Conservation (phyloP, 2,888 invertebrate genomes). For the Campopleginae sp. region DNA sequence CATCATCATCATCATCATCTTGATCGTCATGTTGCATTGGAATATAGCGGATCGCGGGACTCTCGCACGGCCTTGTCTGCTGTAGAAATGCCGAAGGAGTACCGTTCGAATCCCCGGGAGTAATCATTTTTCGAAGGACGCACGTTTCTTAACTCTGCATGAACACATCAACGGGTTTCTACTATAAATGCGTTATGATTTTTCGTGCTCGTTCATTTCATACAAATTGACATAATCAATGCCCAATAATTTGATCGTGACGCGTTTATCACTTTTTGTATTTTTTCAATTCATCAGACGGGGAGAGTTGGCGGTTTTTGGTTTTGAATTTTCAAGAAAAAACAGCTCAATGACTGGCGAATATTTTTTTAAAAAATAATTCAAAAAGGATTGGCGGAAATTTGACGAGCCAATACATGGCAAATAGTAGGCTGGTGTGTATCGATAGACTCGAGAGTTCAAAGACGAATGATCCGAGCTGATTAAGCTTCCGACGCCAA, state of each 20-base stretch:
- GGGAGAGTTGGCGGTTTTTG: too few relatives aligned
- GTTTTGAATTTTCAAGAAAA: background rate
- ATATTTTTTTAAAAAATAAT: too few relatives aligned
- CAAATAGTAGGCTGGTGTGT: background rate
- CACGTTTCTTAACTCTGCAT: slow-evolving; percentile 25
- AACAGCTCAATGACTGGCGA: too few relatives aligned
- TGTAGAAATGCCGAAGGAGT: slow-evolving; percentile 48
- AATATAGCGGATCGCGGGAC: slow-evolving; percentile 59
- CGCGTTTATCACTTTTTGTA: background rate
- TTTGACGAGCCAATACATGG: background rate
- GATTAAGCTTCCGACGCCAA: slow-evolving; percentile 76
- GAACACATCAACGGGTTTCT: slow-evolving; percentile 29
- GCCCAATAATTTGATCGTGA: background rate
- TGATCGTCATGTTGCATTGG: slow-evolving; percentile 46
- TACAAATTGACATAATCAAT: background rate
- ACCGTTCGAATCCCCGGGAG: slow-evolving; percentile 62
- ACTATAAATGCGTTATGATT: slow-evolving; percentile 34
- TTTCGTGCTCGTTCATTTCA: background rate
- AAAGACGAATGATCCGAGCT: slow-evolving; percentile 63
- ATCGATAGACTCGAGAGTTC: slow-evolving; percentile 10
- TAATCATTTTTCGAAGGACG: slow-evolving; percentile 66
- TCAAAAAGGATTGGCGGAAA: too few relatives aligned
- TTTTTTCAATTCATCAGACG: background rate
- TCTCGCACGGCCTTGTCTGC: slow-evolving; percentile 64
- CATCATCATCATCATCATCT: slow-evolving; percentile 32